These are phyloP conservation scores for Chrysochloris asiatica DNA, from an alignment of 2,113 vertebrate species.

Conservation along the genomic window DNA sequence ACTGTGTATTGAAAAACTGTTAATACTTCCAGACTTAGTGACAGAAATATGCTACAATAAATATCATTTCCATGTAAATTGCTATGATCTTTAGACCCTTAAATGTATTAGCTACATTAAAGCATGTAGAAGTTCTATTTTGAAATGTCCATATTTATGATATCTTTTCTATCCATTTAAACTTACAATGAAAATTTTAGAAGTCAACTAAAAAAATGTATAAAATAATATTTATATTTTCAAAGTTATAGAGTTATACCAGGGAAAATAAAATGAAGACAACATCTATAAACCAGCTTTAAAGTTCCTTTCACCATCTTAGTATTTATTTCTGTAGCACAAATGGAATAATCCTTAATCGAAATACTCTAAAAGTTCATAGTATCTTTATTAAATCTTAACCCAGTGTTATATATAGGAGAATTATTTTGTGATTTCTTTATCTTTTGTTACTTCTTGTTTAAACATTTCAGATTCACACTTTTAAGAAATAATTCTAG, in stretches of 20 bases:
- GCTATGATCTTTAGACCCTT: background rate
- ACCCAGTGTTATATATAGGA: background rate
- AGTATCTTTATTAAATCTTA: conserved; percentile 42
- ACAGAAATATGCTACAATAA: conserved; percentile 20
- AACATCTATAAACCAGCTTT: background rate
- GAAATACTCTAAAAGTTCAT: conserved; percentile 26
- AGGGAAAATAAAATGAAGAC: background rate
- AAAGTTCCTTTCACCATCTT: background rate
- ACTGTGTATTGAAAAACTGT: background rate
- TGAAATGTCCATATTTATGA: background rate
- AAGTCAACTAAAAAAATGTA: conserved; percentile 27
- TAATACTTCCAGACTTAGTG: conserved; percentile 2
- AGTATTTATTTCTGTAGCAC: background rate
- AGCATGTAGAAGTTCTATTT: conserved; percentile 14
- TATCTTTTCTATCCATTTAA: conserved; percentile 36
- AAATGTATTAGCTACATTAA: background rate
- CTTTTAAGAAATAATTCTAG: too few relatives aligned
- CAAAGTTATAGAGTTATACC: conserved; percentile 22
- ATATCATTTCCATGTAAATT: conserved; percentile 12
- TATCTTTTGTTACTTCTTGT: too few relatives aligned
- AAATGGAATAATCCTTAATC: background rate
- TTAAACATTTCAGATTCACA: too few relatives aligned
- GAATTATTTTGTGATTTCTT: conserved; percentile 27
- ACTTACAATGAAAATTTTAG: background rate
- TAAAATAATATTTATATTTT: conserved; percentile 15